phyloP scores from a whole-genome alignment of 2,888 invertebrate species.

The Ypsolopha scabrella region DNA sequence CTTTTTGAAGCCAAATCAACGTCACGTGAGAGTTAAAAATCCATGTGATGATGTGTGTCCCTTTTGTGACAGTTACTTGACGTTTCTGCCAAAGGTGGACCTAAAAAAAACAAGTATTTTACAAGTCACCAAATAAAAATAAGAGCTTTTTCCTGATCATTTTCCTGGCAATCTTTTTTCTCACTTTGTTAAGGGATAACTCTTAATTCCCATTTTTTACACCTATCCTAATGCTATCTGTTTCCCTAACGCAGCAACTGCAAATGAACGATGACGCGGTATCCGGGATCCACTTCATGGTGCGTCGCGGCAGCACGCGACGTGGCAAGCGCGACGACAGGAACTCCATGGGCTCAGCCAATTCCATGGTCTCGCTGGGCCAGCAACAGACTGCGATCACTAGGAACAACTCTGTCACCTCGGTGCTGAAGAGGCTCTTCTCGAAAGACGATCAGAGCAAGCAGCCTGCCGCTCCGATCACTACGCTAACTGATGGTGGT shows the following conservation, averaged over 20 bases:
- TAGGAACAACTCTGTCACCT: slow-evolving; percentile 82
- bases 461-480: slow-evolving; percentile 14
- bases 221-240: too few species aligned
- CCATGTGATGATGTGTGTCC: too few species aligned
- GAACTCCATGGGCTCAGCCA: slow-evolving; percentile 59
- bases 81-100: too few species aligned
- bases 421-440: slow-evolving; percentile 80
- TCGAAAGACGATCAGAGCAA: slow-evolving; percentile 76
- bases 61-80: too few species aligned
- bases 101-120: too few species aligned
- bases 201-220: too few species aligned
- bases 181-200: too few species aligned
- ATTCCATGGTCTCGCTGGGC: slow-evolving; percentile 69
- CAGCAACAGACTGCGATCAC: slow-evolving; percentile 77
- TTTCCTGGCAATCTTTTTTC: too few species aligned
- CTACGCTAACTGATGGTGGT: slow-evolving; percentile 62
- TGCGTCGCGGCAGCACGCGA: slow-evolving; percentile 61
- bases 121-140: too few species aligned
- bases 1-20: too few species aligned
- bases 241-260: slow-evolving; percentile 39
- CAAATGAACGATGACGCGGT: slow-evolving; percentile 76
- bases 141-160: too few species aligned
- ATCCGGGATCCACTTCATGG: slow-evolving; percentile 81
- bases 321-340: slow-evolving; percentile 53
- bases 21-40: too few species aligned